Base-by-base conservation (phyloP, 2,797 vertebrate species). In the Pseudochromis fuscus region DNA sequence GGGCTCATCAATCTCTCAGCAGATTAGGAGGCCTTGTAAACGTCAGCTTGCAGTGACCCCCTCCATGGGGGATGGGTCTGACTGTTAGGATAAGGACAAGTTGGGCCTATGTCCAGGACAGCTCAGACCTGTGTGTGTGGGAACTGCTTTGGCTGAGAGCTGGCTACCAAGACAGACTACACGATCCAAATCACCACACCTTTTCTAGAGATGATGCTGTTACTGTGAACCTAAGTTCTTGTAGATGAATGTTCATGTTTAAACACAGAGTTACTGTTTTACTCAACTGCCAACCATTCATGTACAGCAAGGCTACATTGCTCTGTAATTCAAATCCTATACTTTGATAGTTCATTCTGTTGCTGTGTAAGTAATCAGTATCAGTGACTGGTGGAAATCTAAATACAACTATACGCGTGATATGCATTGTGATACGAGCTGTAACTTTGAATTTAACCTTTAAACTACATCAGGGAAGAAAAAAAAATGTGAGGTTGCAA, bases 1-100 rank as follows among this genome's bases (percentile, higher is more conserved):
- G 62, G 64, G 70, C 75, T 88, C 84, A 86, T 92, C 81, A 89
- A 81, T 91, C 87, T 87, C 81, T 90, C 70, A 81, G 66, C 68
- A 88, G 87, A 90, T 92, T 89, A 89, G 80, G 83, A 78, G 82
- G 75, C 75, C 77, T 87, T 89, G 87, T 89, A 89, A 90, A 93
- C 61, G 86, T 92, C 86, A 73, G 71, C 27, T 73, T 87, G 75
- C 83, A 62, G 75, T 90, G 81, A 91, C 78, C 88, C n/a, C 76
- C 61, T 82, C 45, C 19, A 59, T 67, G 78, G 86, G 80, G 79
- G 79, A 75, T 78, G 75, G 76, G 74, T 62, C 57, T 75, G 72
- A 79, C 46, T 75, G 58, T 73, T 49, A 67, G 76, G 72, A 81
- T 77, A 75, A 65, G 66, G 60, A 77, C 58, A 80, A 78, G 59